A percentile compares a stretch with the other conserved stretches of the same genome.
Evolutionary conservation across 2,113 vertebrate species (phyloP).

Genomic region (Leptodactylus fuscus): DNA sequence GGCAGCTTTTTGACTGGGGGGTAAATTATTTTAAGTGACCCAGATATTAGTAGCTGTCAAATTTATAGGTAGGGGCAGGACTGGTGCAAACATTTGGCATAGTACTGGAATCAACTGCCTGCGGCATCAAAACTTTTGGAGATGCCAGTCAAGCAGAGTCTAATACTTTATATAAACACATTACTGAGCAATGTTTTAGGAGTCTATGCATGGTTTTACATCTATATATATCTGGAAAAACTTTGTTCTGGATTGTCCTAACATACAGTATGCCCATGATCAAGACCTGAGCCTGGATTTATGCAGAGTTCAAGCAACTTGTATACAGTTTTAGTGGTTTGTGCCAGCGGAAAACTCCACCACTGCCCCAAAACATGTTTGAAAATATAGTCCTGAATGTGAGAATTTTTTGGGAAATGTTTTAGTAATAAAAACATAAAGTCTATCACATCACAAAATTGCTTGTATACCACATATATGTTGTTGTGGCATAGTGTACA

Average conservation of each 20-base stretch:
- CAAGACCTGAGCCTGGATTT: neutral
- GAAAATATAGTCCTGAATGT: too few relatives aligned
- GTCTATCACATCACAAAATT: too few relatives aligned
- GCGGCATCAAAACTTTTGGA: neutral
- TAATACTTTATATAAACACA: conserved; percentile 10
- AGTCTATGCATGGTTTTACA: neutral
- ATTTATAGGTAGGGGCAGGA: conserved; percentile 38
- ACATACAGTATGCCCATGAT: too few relatives aligned
- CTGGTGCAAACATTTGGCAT: conserved; percentile 15
- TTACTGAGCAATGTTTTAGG: neutral
- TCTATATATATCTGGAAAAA: neutral
- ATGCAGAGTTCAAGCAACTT: neutral
- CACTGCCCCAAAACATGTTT: too few relatives aligned
- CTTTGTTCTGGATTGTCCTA: neutral
- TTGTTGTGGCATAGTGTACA: too few relatives aligned
- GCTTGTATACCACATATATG: too few relatives aligned
- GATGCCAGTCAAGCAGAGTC: neutral
- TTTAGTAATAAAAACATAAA: too few relatives aligned
- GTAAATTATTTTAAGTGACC: conserved; percentile 40
- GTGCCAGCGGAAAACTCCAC: too few relatives aligned
- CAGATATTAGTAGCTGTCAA: conserved; percentile 40
- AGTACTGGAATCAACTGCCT: neutral
- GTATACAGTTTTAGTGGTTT: neutral
- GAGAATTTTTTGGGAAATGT: too few relatives aligned
- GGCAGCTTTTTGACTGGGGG: conserved; percentile 32